phyloP scores from a whole-genome alignment of 2,797 vertebrate genomes.

The Hippocampus kuda region DNA sequence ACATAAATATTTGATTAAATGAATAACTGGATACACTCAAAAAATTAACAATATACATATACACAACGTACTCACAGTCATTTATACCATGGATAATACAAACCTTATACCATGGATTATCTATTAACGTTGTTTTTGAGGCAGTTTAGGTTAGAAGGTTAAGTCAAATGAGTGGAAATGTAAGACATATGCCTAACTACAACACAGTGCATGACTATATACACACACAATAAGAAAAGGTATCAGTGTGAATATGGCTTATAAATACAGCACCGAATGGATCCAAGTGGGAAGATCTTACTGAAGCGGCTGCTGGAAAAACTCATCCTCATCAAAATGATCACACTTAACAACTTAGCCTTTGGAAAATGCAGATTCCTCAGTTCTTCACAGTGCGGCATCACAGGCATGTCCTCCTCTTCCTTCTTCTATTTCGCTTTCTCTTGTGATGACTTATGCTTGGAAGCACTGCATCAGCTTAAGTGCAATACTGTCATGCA shows the following conservation, averaged over 20 bases:
- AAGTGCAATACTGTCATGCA: constrained; percentile 9
- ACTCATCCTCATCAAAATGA: background rate
- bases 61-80: constrained; percentile 61
- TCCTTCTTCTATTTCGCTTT: constrained; percentile 5
- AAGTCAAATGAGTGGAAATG: constrained; percentile 27
- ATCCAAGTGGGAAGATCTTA: constrained; percentile 18
- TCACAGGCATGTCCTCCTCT: background rate
- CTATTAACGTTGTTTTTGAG: constrained; percentile 50
- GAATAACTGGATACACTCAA: constrained; percentile 34
- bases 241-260: constrained; percentile 61
- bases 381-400: background rate
- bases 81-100: constrained; percentile 42
- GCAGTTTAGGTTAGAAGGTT: constrained; percentile 54
- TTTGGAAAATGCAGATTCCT: background rate
- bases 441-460: background rate
- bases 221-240: constrained; percentile 45
- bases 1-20: constrained; percentile 15
- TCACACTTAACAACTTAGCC: background rate
- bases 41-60: constrained; percentile 46
- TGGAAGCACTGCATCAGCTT: constrained; percentile 1
- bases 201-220: constrained; percentile 62
- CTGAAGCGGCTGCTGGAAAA: constrained; percentile 5
- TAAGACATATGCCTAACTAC: constrained; percentile 17
- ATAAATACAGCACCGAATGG: constrained; percentile 17
- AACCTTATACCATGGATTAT: constrained; percentile 45